These are phyloP conservation scores for Aricia agestis DNA, from an alignment of 1,140 invertebrate genomes.

Conservation along the genomic window DNA sequence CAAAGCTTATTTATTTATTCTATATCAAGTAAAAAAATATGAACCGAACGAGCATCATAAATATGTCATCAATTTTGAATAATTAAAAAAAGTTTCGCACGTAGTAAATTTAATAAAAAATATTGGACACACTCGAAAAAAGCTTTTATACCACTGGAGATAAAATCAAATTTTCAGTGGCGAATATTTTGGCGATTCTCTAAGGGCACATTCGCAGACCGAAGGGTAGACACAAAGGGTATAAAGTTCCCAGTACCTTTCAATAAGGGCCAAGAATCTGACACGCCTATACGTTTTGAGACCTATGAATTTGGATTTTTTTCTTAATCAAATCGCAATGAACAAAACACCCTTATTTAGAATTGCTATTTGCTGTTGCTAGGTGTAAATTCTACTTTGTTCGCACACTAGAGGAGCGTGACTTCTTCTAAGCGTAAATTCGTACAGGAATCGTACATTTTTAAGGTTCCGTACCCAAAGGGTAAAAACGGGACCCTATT, in stretches of 20 bases:
- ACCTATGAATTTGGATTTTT: constrained; percentile 29
- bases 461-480: too few species aligned
- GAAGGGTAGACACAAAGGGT: constrained; percentile 36
- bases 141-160: background rate
- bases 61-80: background rate
- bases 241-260: constrained; percentile 40
- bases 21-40: background rate
- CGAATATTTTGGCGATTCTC: constrained; percentile 10
- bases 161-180: background rate
- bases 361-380: too few species aligned
- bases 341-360: too few species aligned
- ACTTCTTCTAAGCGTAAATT: too few species aligned
- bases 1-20: too few species aligned
- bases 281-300: constrained; percentile 43
- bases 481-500: too few species aligned
- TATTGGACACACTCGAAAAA: background rate
- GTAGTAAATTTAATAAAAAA: background rate
- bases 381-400: too few species aligned
- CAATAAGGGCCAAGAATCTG: constrained; percentile 53
- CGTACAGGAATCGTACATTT: too few species aligned
- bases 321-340: constrained; percentile 5
- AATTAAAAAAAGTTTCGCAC: constrained; percentile 4
- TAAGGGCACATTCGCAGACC: constrained; percentile 31
- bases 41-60: background rate
- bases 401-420: too few species aligned